A percentile compares a stretch with the other conserved stretches of the same genome.
These are phyloP conservation scores for Palaemon carinicauda DNA, from an alignment of 1,140 invertebrate species.

Conservation along the genomic window DNA sequence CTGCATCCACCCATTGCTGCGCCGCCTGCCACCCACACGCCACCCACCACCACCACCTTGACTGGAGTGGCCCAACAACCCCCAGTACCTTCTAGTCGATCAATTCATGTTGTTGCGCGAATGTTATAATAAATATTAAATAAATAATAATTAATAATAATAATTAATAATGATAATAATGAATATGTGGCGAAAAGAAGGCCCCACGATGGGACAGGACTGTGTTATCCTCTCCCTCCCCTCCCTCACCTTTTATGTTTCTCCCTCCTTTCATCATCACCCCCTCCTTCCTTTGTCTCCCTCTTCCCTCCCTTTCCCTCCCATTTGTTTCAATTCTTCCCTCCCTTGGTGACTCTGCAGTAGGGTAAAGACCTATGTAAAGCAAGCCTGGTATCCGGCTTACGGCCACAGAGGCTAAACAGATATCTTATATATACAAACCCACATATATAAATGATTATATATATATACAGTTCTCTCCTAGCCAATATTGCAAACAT, in stretches of 20 bases:
- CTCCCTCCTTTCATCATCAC: not conserved
- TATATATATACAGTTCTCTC: not conserved
- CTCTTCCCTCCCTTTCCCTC: not conserved
- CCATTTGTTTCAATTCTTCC: not conserved
- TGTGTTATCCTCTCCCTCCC: not conserved
- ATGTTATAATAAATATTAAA: not conserved
- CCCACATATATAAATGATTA: not conserved
- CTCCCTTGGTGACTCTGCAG: slow-evolving; percentile 8
- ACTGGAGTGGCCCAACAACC: slow-evolving; percentile 21
- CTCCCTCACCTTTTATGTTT: too few relatives aligned
- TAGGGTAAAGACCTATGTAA: not conserved
- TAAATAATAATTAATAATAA: too few relatives aligned
- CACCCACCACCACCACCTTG: not conserved
- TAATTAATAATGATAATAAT: too few relatives aligned
- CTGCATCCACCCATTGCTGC: not conserved
- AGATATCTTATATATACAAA: not conserved
- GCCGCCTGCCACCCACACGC: slow-evolving; percentile 8
- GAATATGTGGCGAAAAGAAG: slow-evolving; percentile 26
- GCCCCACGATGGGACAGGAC: not conserved
- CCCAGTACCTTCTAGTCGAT: slow-evolving; percentile 54
- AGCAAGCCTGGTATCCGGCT: not conserved
- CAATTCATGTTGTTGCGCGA: slow-evolving; percentile 41
- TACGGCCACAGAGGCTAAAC: not conserved
- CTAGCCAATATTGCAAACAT: not conserved
- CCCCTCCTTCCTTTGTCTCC: not conserved